Evolutionary conservation across 1,140 invertebrate genomes (phyloP).

Genomic region (Geopemphigus sp.): DNA sequence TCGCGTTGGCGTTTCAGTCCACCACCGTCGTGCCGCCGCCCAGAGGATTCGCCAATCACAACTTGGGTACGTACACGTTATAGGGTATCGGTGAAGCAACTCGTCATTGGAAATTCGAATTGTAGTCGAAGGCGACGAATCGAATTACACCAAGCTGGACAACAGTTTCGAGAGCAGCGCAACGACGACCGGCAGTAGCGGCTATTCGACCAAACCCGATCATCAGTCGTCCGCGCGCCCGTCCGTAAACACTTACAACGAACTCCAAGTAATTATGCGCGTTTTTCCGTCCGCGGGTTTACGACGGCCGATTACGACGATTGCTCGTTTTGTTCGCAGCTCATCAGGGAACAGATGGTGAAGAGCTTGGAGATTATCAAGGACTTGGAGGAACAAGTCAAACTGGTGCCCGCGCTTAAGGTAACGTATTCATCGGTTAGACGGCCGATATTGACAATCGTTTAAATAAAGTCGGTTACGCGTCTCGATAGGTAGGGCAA

Average conservation of each 20-base stretch:
- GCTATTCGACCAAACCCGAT: constrained; percentile 51
- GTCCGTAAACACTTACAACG: constrained; percentile 56
- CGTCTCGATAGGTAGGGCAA: not conserved
- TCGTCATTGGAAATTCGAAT: constrained; percentile 34
- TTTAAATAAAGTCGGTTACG: too few species aligned
- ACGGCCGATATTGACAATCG: too few species aligned
- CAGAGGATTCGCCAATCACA: constrained; percentile 17
- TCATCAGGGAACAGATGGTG: constrained; percentile 74
- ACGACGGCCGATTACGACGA: too few species aligned
- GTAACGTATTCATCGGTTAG: constrained; percentile 54
- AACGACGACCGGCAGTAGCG: constrained; percentile 21
- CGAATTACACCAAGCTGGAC: constrained; percentile 19
- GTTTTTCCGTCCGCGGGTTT: not conserved
- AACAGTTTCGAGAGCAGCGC: constrained; percentile 30
- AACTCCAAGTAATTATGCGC: constrained; percentile 47
- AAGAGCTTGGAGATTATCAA: constrained; percentile 72
- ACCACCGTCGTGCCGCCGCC: constrained; percentile 42
- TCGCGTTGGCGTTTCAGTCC: constrained; percentile 58
- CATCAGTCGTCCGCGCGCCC: constrained; percentile 55
- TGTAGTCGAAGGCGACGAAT: constrained; percentile 32
- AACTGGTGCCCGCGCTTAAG: constrained; percentile 77
- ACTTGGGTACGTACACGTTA: not conserved
- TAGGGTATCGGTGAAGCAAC: constrained; percentile 2
- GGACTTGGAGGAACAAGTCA: constrained; percentile 81
- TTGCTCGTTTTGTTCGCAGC: constrained; percentile 57